Conservation (phyloP, 1,140 invertebrate species). For the Drosophila tsacasi region DNA sequence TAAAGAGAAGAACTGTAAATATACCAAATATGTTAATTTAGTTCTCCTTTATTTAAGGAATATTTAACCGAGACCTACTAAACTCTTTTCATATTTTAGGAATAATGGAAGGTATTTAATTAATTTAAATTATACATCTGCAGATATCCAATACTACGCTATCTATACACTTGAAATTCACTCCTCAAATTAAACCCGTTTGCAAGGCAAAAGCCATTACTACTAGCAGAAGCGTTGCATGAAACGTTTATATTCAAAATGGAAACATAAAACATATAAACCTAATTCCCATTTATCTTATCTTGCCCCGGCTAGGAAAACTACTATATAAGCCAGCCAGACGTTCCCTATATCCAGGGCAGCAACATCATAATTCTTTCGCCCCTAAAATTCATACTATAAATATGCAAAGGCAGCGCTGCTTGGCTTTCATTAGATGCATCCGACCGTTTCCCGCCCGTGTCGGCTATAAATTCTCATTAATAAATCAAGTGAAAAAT, state of each 20-base stretch:
- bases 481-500: constrained; percentile 75
- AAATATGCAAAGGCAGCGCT: constrained; percentile 51
- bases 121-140: too few relatives aligned
- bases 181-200: neutral
- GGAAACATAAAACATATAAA: constrained; percentile 25
- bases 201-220: constrained; percentile 1
- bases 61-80: too few relatives aligned
- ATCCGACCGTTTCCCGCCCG: constrained; percentile 31
- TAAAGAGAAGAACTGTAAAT: too few relatives aligned
- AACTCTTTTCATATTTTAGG: neutral
- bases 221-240: neutral
- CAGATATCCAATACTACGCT: too few relatives aligned
- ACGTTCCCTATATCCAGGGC: constrained; percentile 15
- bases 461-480: constrained; percentile 66
- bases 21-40: neutral
- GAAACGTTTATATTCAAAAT: neutral
- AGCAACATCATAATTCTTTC: constrained; percentile 48
- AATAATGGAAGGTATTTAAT: neutral
- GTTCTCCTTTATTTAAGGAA: neutral
- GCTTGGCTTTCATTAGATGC: constrained; percentile 56
- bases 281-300: constrained; percentile 29
- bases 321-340: constrained; percentile 33
- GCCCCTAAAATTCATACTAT: constrained; percentile 50
- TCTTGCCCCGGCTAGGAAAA: constrained; percentile 6
- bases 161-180: neutral